Percentiles rank a stretch among this genome's conserved stretches.
phyloP scores from a whole-genome alignment of 2,888 invertebrate genomes.

The Sialis lutaria region DNA sequence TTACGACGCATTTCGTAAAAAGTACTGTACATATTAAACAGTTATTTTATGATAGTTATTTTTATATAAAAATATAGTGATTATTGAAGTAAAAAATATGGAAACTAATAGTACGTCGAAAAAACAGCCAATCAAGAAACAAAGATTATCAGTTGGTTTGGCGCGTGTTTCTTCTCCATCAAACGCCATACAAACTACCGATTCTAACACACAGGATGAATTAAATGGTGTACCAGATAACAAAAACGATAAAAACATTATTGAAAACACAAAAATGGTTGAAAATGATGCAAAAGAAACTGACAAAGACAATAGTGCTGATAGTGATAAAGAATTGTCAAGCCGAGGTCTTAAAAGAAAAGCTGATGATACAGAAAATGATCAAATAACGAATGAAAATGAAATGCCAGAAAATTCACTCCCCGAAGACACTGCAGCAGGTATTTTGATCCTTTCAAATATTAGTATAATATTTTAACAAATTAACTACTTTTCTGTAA shows the following conservation, averaged over 20 bases:
- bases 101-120: background rate
- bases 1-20: too few species aligned
- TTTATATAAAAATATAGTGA: too few species aligned
- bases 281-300: background rate
- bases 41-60: too few species aligned
- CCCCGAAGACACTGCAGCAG: too few species aligned
- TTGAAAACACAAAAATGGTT: background rate
- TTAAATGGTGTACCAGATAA: background rate
- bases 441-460: too few species aligned
- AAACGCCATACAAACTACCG: background rate
- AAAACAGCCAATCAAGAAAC: background rate
- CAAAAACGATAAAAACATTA: background rate
- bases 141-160: background rate
- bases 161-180: background rate
- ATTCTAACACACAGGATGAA: background rate
- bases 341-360: background rate
- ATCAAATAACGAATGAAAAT: background rate
- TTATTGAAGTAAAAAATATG: background rate
- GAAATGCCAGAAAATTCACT: too few species aligned
- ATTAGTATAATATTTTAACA: too few species aligned
- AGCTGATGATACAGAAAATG: background rate
- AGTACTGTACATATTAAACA: too few species aligned
- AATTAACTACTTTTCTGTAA: too few species aligned
- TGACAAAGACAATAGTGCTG: background rate
- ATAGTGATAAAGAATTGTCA: background rate